Percentiles rank a stretch among this genome's conserved stretches.
phyloP scores from a whole-genome alignment of 2,113 vertebrate genomes.

The Passer montanus region DNA sequence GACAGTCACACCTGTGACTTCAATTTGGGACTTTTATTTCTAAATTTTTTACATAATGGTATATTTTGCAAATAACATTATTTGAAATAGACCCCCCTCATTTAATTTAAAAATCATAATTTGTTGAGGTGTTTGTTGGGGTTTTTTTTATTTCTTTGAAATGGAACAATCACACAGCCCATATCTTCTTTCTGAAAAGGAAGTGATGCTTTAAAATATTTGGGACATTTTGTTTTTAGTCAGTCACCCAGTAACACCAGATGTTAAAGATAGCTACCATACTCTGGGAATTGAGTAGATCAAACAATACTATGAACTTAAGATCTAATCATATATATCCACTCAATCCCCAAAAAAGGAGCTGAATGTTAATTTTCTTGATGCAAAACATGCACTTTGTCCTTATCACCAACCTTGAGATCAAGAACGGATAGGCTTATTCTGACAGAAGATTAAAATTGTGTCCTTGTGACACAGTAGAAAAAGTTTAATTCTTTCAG shows the following conservation, averaged over 20 bases:
- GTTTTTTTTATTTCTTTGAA: background rate
- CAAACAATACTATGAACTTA: background rate
- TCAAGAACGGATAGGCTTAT: background rate
- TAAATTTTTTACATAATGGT: background rate
- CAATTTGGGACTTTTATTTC: background rate
- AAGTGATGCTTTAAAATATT: background rate
- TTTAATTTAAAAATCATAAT: background rate
- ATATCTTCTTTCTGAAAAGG: background rate
- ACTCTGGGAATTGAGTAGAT: background rate
- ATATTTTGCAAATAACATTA: background rate
- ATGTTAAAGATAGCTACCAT: background rate
- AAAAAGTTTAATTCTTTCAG: background rate
- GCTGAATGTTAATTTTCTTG: background rate
- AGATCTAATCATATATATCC: background rate
- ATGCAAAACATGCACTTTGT: background rate
- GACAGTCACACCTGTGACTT: background rate
- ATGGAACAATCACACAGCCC: fast-evolving
- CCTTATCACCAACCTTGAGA: background rate
- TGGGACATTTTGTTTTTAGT: background rate
- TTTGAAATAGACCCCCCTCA: background rate
- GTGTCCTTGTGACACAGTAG: background rate
- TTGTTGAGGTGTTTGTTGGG: background rate
- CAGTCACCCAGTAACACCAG: background rate
- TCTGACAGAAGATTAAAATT: background rate
- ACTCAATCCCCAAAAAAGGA: background rate